Conservation (phyloP, 2,113 vertebrate genomes). For the Setophaga petechia region DNA sequence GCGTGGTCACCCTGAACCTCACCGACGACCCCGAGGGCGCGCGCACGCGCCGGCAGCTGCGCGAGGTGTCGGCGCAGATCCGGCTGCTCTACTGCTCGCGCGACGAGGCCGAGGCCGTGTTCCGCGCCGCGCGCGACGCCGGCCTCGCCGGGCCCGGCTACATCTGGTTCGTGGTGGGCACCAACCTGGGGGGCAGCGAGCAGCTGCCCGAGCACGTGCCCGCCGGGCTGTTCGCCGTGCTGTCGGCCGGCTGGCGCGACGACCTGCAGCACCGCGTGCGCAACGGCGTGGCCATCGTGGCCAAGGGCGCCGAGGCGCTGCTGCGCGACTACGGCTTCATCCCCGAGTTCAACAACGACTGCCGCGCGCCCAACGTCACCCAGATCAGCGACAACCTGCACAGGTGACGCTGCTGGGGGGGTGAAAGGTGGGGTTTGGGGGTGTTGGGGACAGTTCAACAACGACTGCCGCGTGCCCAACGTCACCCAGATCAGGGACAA, state of each 20-base stretch:
- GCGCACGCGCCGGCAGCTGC: slow-evolving; percentile 84
- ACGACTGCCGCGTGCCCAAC: too few species aligned
- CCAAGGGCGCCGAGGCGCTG: slow-evolving; percentile 88
- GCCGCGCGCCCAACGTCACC: slow-evolving; percentile 85
- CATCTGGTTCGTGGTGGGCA: slow-evolving; percentile 92
- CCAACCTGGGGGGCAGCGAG: slow-evolving; percentile 83
- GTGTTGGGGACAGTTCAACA: too few species aligned
- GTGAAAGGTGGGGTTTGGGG: slow-evolving; percentile 54
- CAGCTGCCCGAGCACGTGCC: slow-evolving; percentile 78
- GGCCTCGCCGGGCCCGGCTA: slow-evolving; percentile 89
- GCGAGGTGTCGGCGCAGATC: slow-evolving; percentile 90
- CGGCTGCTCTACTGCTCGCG: slow-evolving; percentile 93
- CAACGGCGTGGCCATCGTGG: slow-evolving; percentile 90
- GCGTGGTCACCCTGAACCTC: slow-evolving; percentile 89
- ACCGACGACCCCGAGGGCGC: slow-evolving; percentile 81
- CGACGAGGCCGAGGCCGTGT: slow-evolving; percentile 89
- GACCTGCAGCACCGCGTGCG: slow-evolving; percentile 84
- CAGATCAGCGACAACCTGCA: slow-evolving; percentile 82
- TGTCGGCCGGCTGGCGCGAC: slow-evolving; percentile 90
- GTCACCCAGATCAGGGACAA: too few species aligned
- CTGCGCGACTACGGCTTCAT: slow-evolving; percentile 86
- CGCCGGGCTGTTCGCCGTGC: slow-evolving; percentile 86
- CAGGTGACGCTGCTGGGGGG: slow-evolving; percentile 69
- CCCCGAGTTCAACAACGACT: slow-evolving; percentile 89
- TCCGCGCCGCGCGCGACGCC: slow-evolving; percentile 85